These are phyloP conservation scores for Piprites chloris DNA, from an alignment of 2,113 vertebrate species.

Conservation along the genomic window DNA sequence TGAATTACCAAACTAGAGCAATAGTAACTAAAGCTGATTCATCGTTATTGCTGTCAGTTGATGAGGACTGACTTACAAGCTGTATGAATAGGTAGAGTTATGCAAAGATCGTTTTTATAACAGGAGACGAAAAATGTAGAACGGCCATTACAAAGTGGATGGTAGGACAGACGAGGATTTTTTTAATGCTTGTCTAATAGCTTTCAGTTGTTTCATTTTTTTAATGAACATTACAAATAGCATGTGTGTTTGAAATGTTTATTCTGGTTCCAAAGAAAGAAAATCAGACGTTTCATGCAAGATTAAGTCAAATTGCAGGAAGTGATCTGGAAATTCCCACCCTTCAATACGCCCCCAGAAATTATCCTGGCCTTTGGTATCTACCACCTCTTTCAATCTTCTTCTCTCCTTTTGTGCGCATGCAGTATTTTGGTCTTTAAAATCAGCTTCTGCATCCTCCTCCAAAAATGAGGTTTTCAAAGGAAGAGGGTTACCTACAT, in stretches of 20 bases:
- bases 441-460: background rate
- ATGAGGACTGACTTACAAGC: conserved; percentile 65
- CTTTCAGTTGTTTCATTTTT: conserved; percentile 17
- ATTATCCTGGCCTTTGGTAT: background rate
- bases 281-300: conserved; percentile 6
- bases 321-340: background rate
- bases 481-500: background rate
- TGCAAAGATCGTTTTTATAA: conserved; percentile 61
- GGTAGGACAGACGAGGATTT: background rate
- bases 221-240: background rate
- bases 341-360: background rate
- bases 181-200: conserved; percentile 3
- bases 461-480: background rate
- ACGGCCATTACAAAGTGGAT: conserved; percentile 42
- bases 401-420: background rate
- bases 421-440: background rate
- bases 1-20: conserved; percentile 70
- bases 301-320: background rate
- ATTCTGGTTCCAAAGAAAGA: background rate
- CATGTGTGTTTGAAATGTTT: background rate
- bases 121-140: conserved; percentile 52
- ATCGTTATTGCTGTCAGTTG: conserved; percentile 71
- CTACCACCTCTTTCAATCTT: background rate
- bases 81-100: conserved; percentile 57
- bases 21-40: conserved; percentile 72